These are phyloP conservation scores for Brevimyrus niger DNA, from an alignment of 2,113 vertebrate genomes.

Conservation along the genomic window DNA sequence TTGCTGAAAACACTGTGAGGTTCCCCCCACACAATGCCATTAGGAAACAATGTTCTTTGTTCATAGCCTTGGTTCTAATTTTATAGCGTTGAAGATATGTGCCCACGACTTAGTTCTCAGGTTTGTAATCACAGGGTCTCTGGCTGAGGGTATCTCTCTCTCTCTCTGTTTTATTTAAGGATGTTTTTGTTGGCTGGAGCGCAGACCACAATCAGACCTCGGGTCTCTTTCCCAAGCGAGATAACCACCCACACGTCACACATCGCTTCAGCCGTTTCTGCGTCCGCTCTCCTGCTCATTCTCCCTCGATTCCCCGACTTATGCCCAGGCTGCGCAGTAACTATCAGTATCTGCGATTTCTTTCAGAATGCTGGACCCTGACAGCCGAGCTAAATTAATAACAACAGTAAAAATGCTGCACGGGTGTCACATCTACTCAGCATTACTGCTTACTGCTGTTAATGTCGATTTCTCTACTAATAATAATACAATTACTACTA, in stretches of 20 bases:
- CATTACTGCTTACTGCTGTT: neutral
- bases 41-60: constrained; percentile 84
- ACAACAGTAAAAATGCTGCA: neutral
- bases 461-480: neutral
- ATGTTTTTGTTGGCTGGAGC: constrained; percentile 86
- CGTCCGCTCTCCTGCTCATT: constrained; percentile 40
- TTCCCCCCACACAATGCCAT: constrained; percentile 66
- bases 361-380: neutral
- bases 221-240: constrained; percentile 89
- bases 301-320: neutral
- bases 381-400: neutral
- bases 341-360: neutral
- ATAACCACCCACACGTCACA: constrained; percentile 77
- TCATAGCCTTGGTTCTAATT: constrained; percentile 79
- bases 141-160: constrained; percentile 45
- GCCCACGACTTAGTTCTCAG: constrained; percentile 75
- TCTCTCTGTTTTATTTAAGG: constrained; percentile 77
- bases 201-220: constrained; percentile 75
- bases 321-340: neutral
- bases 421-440: neutral
- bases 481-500: neutral
- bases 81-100: constrained; percentile 63
- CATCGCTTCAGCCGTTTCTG: constrained; percentile 72
- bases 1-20: constrained; percentile 68
- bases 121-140: constrained; percentile 60